Evolutionary conservation across 2,113 vertebrate genomes (phyloP).

Genomic region (Actenoides hombroni): DNA sequence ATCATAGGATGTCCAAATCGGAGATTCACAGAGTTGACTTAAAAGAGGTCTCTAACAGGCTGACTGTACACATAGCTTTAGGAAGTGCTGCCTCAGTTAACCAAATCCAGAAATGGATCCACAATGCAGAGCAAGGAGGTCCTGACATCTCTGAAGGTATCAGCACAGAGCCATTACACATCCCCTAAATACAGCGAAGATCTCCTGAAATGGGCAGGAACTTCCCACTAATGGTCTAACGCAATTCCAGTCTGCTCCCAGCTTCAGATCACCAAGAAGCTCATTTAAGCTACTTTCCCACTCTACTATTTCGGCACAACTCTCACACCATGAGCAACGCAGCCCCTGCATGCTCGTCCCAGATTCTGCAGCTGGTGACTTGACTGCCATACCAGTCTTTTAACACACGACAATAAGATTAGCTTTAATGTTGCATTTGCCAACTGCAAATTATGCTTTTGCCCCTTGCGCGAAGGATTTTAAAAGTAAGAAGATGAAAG

Average conservation of each 20-base stretch:
- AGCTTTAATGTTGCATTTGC: background rate
- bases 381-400: background rate
- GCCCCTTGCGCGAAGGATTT: background rate
- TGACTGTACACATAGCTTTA: background rate
- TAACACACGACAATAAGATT: background rate
- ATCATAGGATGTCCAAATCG: background rate
- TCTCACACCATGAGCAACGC: background rate
- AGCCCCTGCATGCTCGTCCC: background rate
- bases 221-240: background rate
- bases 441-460: background rate
- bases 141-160: background rate
- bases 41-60: background rate
- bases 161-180: background rate
- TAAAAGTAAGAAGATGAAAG: background rate
- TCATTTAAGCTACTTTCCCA: constrained; percentile 9
- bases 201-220: background rate
- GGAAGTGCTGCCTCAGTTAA: background rate
- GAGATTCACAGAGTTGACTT: background rate
- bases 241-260: background rate
- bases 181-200: background rate
- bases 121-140: fast-evolving
- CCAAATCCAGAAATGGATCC: background rate
- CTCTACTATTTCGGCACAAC: constrained; percentile 8
- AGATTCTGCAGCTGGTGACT: background rate
- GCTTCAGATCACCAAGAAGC: background rate